Percentiles rank a stretch among this genome's conserved stretches.
Conservation (phyloP, 2,888 invertebrate species). For the Eupithecia vulgata region DNA sequence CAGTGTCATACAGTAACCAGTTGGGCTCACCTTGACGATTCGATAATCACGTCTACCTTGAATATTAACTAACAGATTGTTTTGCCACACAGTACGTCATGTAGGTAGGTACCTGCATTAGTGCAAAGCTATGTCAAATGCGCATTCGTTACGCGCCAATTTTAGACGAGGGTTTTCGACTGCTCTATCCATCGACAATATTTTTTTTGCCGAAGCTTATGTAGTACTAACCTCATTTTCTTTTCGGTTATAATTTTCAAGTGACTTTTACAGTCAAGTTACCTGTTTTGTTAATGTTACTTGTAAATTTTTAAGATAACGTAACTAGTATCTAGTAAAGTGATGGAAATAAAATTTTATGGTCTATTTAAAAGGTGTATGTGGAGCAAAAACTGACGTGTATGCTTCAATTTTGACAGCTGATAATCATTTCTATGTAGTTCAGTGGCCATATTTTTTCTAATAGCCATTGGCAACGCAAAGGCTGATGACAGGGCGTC, state of each 20-base stretch:
- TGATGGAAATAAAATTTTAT: constrained; percentile 7
- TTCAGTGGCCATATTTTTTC: constrained; percentile 44
- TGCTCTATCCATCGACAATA: background rate
- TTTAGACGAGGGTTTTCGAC: constrained; percentile 9
- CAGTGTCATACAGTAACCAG: constrained; percentile 51
- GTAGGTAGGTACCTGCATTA: constrained; percentile 37
- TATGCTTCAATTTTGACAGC: constrained; percentile 18
- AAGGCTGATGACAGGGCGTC: constrained; percentile 46
- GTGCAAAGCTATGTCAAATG: constrained; percentile 36
- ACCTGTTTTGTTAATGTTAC: background rate
- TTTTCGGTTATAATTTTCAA: background rate
- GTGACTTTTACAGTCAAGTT: background rate
- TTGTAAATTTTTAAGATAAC: background rate
- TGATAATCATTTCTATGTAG: constrained; percentile 16
- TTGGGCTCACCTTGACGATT: constrained; percentile 75
- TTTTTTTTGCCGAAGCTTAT: background rate
- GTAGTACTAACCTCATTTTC: background rate
- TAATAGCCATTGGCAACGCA: constrained; percentile 40
- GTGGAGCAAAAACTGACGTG: constrained; percentile 2
- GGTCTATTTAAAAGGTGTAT: background rate
- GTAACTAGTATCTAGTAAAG: background rate
- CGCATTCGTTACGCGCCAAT: constrained; percentile 26
- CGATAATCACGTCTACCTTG: constrained; percentile 81
- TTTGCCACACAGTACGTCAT: constrained; percentile 55
- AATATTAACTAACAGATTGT: constrained; percentile 79